Evolutionary conservation across 1,140 invertebrate species (phyloP).

Genomic region (Hyphantria cunea): DNA sequence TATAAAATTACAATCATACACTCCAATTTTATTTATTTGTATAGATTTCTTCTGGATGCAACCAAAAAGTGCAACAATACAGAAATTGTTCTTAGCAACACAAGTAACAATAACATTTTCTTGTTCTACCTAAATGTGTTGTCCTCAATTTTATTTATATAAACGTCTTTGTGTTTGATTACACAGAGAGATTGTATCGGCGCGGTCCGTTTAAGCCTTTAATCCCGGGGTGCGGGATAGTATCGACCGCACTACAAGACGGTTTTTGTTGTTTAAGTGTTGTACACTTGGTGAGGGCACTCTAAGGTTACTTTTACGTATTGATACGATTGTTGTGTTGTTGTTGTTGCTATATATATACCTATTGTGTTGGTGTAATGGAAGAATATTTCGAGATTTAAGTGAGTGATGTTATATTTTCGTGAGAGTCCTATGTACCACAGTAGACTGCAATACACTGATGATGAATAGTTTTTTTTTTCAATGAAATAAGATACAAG

Average conservation of each 20-base stretch:
- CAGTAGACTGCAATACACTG: no score
- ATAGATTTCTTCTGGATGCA: no score
- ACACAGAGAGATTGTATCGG: conserved; percentile 25
- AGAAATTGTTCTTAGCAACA: not conserved
- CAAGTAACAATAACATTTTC: not conserved
- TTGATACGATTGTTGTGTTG: not conserved
- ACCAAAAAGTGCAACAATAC: no score
- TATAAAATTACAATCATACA: no score
- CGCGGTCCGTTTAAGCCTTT: conserved; percentile 26
- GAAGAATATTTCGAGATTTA: no score
- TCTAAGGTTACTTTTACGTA: not conserved
- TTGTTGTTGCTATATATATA: no score
- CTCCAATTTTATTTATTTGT: no score
- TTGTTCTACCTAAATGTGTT: conserved; percentile 9
- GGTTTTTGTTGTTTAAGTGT: conserved; percentile 17
- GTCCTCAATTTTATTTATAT: conserved; percentile 25
- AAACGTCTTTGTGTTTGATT: conserved; percentile 25
- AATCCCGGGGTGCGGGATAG: conserved; percentile 24
- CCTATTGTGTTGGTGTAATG: no score
- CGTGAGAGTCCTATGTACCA: no score
- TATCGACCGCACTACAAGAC: conserved; percentile 30
- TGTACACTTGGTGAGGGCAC: conserved; percentile 5
- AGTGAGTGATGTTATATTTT: no score
- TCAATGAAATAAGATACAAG: no score
- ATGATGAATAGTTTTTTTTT: no score